A percentile compares a stretch with the other conserved stretches of the same genome.
Evolutionary conservation across 2,797 vertebrate genomes (phyloP).

Genomic region (Pterois miles): DNA sequence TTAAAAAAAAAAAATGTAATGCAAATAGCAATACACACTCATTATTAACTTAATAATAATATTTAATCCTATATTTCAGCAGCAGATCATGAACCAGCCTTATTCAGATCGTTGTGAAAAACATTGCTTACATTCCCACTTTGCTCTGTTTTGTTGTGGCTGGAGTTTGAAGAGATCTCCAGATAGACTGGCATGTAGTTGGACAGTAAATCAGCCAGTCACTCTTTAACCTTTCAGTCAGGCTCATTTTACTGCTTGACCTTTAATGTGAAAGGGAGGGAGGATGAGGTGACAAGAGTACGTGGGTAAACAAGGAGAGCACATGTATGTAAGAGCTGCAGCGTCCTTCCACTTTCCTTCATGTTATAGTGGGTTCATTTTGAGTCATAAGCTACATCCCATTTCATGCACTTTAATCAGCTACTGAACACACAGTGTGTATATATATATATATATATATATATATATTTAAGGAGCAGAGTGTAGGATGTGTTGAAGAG

Average conservation of each 20-base stretch:
- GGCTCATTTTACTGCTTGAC: conserved; percentile 55
- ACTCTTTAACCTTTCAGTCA: conserved; percentile 44
- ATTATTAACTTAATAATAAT: background rate
- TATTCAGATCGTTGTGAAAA: background rate
- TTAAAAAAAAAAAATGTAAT: background rate
- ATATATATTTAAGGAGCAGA: no score
- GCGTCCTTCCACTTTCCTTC: background rate
- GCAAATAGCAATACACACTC: background rate
- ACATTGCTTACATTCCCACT: no score
- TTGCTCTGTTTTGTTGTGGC: background rate
- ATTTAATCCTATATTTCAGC: background rate
- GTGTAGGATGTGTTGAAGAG: no score
- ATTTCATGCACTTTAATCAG: background rate
- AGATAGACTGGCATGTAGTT: background rate
- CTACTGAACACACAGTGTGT: no score
- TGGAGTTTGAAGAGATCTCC: background rate
- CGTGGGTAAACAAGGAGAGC: background rate
- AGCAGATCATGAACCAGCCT: no score
- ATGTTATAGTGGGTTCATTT: background rate
- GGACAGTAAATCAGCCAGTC: conserved; percentile 1
- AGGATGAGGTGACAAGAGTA: background rate
- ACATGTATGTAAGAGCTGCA: background rate
- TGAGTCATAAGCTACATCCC: background rate
- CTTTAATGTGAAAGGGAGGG: conserved; percentile 28
- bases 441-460: no score